Evolutionary conservation across 2,113 vertebrate species (phyloP).

Genomic region (Lophius piscatorius): DNA sequence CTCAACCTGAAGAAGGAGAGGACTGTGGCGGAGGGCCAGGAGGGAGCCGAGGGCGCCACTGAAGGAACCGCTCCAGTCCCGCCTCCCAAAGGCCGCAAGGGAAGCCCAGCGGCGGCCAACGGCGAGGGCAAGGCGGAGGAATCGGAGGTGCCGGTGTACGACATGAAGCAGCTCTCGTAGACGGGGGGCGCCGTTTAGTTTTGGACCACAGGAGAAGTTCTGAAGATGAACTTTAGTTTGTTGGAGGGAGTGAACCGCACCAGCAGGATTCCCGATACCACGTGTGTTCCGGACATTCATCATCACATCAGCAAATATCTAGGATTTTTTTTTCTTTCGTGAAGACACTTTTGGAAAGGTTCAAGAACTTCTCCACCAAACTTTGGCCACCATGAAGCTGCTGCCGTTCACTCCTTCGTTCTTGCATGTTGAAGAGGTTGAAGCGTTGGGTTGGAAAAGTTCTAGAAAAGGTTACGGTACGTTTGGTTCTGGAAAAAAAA

Average conservation of each 20-base stretch:
- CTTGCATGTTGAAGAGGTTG: slow-evolving; percentile 34
- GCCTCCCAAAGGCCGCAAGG: slow-evolving; percentile 82
- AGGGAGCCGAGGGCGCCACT: slow-evolving; percentile 81
- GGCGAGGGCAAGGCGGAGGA: slow-evolving; percentile 81
- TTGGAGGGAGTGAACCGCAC: slow-evolving; percentile 6
- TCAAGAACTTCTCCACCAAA: slow-evolving; percentile 4
- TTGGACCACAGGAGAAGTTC: slow-evolving; percentile 34
- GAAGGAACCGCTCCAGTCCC: slow-evolving; percentile 78
- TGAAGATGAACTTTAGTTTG: background rate
- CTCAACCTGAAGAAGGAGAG: slow-evolving; percentile 88
- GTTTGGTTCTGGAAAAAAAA: slow-evolving; percentile 24
- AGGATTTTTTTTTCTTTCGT: slow-evolving; percentile 41
- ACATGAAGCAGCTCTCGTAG: slow-evolving; percentile 90
- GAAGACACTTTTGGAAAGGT: slow-evolving; percentile 33
- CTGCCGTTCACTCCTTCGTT: slow-evolving; percentile 10
- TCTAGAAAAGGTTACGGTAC: background rate
- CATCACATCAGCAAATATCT: slow-evolving; percentile 25
- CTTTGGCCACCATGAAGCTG: background rate
- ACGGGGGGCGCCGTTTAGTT: slow-evolving; percentile 14
- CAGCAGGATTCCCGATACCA: too few species aligned
- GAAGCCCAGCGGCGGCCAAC: slow-evolving; percentile 68
- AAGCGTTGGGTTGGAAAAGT: slow-evolving; percentile 13
- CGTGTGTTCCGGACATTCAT: too few species aligned
- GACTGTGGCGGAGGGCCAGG: slow-evolving; percentile 85
- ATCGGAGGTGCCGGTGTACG: slow-evolving; percentile 83